phyloP scores from a whole-genome alignment of 2,797 vertebrate species.

The Phylloscopus collybita region DNA sequence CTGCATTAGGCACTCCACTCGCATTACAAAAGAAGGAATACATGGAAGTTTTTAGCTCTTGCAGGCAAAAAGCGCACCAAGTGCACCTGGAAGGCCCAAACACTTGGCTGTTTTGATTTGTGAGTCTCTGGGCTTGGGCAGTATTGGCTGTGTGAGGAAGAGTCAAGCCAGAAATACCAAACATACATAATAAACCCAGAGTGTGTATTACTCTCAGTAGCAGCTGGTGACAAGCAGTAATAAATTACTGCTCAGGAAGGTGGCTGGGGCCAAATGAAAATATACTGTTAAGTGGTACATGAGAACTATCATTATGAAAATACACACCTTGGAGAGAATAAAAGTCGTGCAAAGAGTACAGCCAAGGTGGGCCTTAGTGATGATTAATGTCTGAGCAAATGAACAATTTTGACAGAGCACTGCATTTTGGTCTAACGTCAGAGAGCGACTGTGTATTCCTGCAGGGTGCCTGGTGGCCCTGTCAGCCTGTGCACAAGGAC shows the following conservation, averaged over 20 bases:
- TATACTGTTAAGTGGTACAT: constrained; percentile 42
- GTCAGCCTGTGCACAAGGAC: background rate
- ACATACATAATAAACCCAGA: background rate
- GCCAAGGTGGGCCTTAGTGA: background rate
- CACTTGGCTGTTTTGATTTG: constrained; percentile 8
- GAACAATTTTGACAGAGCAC: background rate
- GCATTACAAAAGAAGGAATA: background rate
- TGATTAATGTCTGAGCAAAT: constrained; percentile 1
- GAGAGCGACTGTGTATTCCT: background rate
- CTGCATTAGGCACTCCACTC: background rate
- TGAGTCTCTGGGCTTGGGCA: constrained; percentile 7
- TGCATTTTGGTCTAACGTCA: background rate
- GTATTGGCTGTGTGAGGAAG: background rate
- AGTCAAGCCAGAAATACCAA: constrained; percentile 36
- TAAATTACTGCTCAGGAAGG: constrained; percentile 35
- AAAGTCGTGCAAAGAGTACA: background rate
- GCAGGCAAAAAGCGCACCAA: background rate
- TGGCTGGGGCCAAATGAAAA: constrained; percentile 54
- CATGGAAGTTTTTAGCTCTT: background rate
- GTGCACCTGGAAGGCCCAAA: background rate
- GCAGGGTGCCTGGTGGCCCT: background rate
- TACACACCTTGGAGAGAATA: constrained; percentile 29
- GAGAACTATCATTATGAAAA: constrained; percentile 52
- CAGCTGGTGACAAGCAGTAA: constrained; percentile 33
- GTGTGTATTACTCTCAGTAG: constrained; percentile 13